Evolutionary conservation across 2,888 invertebrate genomes (phyloP), one percentile per base, ranked within the genome.

Genomic region (Macropis europaea): DNA sequence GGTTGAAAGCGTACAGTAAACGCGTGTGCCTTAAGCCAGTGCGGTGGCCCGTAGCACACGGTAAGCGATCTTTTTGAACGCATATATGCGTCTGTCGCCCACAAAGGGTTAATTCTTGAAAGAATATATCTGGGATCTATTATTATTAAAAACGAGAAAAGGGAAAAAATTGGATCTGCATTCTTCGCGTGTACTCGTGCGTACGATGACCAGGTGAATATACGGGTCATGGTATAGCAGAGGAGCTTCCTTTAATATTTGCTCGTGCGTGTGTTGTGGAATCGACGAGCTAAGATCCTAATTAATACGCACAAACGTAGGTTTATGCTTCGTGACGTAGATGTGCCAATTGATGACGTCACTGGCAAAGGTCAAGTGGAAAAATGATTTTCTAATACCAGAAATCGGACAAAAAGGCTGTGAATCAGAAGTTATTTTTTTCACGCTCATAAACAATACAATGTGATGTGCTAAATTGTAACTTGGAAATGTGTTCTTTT

Each of bases 141-240:
- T n/a, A n/a, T n/a, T n/a, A n/a, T n/a, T n/a, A n/a, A n/a, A n/a
- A n/a, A n/a, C n/a, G n/a, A n/a, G n/a, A n/a, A n/a, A n/a, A n/a
- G n/a, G n/a, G n/a, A n/a, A n/a, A n/a, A n/a, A n/a, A n/a, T n/a
- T n/a, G n/a, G n/a, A n/a, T n/a, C n/a, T n/a, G n/a, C n/a, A n/a
- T n/a, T n/a, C n/a, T n/a, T n/a, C n/a, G n/a, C n/a, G n/a, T n/a
- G 15, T 26, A 6, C 22, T 22, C 9, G 2, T 6, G 11, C 60
- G 40, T 38, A n/a, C 32, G 15, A 52, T 17, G 19, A 32, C 52
- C 24, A 38, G 5, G 22, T n/a, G 13, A 30, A 69, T 59, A n/a
- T n/a, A 47, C 52, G 11, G 66, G 69, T 53, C 57, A 59, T 13
- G 47, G 52, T 47, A 24, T 26, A 66, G 59, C 9, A 24, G 22